Evolutionary conservation across 2,888 invertebrate genomes (phyloP), one percentile per base, ranked within the genome.

Genomic region (Cristatella mucedo): DNA sequence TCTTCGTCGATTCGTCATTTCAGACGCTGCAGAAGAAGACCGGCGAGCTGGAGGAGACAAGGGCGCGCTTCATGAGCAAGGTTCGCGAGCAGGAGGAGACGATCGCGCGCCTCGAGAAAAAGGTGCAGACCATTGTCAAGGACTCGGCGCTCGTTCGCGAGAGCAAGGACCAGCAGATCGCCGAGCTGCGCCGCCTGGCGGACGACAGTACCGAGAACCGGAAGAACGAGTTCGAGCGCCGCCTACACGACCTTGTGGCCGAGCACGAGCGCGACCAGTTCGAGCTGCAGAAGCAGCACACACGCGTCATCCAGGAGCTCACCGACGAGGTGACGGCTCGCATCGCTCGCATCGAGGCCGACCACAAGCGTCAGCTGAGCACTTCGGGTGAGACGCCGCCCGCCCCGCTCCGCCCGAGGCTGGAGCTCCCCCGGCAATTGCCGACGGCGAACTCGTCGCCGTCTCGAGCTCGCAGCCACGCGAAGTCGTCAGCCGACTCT

Each of bases 181-280:
- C 47, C 16, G 59, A 63, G 21, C 48, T 61, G 21, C 56, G 54
- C 44, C 52, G 51, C 24, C 48, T 56, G 43, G 41, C 54, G n/a
- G 58, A 61, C 34, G 59, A 61, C 32, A 51, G 53, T 4, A 51
- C 46, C 32, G 49, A 53, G 26, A 48, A 50, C 4, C 51, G 52
- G 36, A 55, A 52, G 46, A 52, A 50, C 41, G n/a, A n/a, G n/a
- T n/a, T 36, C 15, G 43, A 43, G 29, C 40, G 40, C 34, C 43
- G 61, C 59, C 49, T 62, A 22, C 57, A 60, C 43, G 59, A 59
- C 42, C 44, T 54, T 21, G 49, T 57, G 31, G 44, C 54, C 6
- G 55, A 57, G 29, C 59, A 61, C 53, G 62, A 63, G 43, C 56
- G 59, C 41, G 61, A 62, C 43, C 62, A 63, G 49, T 58, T 61